Evolutionary conservation across 2,113 vertebrate species (phyloP).

Genomic region (Buteo buteo): DNA sequence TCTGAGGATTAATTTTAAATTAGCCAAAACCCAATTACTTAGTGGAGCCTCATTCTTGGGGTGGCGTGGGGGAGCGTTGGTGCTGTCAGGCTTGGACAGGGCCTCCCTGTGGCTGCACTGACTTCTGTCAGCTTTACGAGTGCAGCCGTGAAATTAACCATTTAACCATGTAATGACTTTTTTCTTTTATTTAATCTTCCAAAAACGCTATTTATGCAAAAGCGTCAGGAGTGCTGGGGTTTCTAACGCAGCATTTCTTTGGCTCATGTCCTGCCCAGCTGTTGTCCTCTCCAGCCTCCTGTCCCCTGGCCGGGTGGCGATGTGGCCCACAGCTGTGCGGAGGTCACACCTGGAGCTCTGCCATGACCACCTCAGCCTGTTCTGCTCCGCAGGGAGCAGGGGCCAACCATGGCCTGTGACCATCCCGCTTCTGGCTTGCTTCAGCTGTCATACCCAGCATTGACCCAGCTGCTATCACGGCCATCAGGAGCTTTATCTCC

Average conservation of each 20-base stretch:
- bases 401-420: background rate
- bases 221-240: background rate
- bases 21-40: background rate
- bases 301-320: background rate
- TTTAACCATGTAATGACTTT: slow-evolving; percentile 49
- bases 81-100: background rate
- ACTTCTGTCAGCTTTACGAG: slow-evolving; percentile 13
- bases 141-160: background rate
- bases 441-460: background rate
- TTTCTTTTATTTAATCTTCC: slow-evolving; percentile 26
- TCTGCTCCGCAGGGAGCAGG: background rate
- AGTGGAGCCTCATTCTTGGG: background rate
- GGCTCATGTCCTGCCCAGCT: slow-evolving; percentile 45
- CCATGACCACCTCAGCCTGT: background rate
- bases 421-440: background rate
- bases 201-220: background rate
- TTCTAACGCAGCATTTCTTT: slow-evolving; percentile 6
- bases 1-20: slow-evolving; percentile 4
- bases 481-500: background rate
- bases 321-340: background rate
- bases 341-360: slow-evolving; percentile 15
- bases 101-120: background rate
- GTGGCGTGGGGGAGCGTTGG: background rate
- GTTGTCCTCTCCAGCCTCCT: background rate
- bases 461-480: background rate